Conservation (phyloP, 2,888 invertebrate genomes). For the Poecilobothrus nobilitatus region DNA sequence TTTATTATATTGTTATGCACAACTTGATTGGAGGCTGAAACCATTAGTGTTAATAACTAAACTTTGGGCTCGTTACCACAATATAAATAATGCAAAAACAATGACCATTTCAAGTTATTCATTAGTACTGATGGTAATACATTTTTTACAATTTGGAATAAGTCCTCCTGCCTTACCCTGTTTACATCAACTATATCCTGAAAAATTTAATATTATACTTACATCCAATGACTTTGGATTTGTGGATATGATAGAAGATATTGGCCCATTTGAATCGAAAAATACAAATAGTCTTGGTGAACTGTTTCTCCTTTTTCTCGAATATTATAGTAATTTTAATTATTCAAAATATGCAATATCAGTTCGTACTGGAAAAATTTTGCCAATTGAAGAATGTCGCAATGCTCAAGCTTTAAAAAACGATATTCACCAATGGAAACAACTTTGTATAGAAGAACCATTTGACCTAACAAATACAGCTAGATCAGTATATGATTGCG, state of each 20-base stretch:
- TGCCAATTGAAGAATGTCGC: conserved; percentile 62
- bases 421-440: conserved; percentile 76
- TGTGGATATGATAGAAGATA: conserved; percentile 54
- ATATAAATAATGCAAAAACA: conserved; percentile 86
- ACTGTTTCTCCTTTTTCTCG: conserved; percentile 66
- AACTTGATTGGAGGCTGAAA: conserved; percentile 81
- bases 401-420: conserved; percentile 57
- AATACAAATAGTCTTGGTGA: conserved; percentile 69
- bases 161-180: conserved; percentile 67
- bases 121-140: conserved; percentile 85
- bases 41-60: conserved; percentile 81
- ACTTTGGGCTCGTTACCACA: conserved; percentile 82
- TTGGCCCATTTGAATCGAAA: conserved; percentile 47
- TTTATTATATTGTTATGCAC: conserved; percentile 74
- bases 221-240: conserved; percentile 43
- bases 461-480: conserved; percentile 88
- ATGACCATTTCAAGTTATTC: conserved; percentile 91
- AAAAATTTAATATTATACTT: conserved; percentile 47
- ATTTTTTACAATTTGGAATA: conserved; percentile 81
- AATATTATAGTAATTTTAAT: conserved; percentile 72
- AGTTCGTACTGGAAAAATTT: conserved; percentile 60
- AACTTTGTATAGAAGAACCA: conserved; percentile 82
- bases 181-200: conserved; percentile 57
- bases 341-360: conserved; percentile 69
- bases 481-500: conserved; percentile 71